Evolutionary conservation across 2,888 invertebrate species (phyloP), one percentile per base, ranked within the genome.

Genomic region (Nysson spinosus): DNA sequence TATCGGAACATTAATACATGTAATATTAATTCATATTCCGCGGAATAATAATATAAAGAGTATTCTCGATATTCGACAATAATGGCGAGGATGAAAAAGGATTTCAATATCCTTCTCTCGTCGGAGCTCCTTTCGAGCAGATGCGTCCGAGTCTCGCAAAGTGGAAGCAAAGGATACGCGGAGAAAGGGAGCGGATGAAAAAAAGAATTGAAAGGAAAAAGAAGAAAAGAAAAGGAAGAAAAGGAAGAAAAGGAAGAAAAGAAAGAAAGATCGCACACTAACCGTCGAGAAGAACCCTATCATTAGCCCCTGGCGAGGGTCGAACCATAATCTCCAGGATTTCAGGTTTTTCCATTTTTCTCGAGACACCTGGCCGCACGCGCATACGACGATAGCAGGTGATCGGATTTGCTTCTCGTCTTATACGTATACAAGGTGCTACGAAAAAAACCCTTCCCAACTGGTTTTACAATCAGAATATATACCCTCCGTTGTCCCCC

Each of bases 281-380:
- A 55, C 39, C 42, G 40, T 62, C 40, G 28, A 30, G 32, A 35
- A 20, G 44, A 50, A 70, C 54, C 70, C 69, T 62, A 69, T 74
- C 75, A 77, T 77, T 77, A 77, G 30, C 54, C 16, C 22, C 30
- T 40, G 46, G 30, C 39, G 28, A 62, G 55, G 56, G 65, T 60
- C 62, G 61, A 61, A 58, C 62, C 62, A 72, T 72, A 71, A 74
- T 77, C 66, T 69, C 32, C 12, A 11, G 40, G 14, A 11, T 17
- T 39, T 74, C 47, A 44, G 43, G 50, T 68, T 62, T 77, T 56
- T 77, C 50, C 56, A 77, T 75, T 77, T 74, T 64, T 66, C 63
- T 32, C 66, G 62, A 40, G 63, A 77, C 73, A 79, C 76, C 78
- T 78, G 78, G 79, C 72, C 40, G 63, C 44, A 44, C 62, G 62